Evolutionary conservation across 2,888 invertebrate genomes (phyloP), one percentile per base, ranked within the genome.

Genomic region (Magallana nippona): DNA sequence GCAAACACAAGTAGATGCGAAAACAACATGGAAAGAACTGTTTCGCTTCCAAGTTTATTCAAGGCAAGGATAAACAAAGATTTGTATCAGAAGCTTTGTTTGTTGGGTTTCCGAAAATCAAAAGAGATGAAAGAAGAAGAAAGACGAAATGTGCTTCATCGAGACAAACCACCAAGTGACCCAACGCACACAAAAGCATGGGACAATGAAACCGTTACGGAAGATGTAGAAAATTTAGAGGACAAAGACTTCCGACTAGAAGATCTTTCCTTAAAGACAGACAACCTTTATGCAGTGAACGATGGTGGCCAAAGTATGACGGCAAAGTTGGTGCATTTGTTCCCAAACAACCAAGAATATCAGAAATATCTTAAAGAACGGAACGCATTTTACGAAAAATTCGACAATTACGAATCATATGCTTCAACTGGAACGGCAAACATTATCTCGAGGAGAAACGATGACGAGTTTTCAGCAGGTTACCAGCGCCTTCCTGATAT

Each of bases 51-150:
- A 10, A 82, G 63, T 44, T 58, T 85, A 27, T 83, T 83, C 22
- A 85, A 85, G 78, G 82, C 85, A 10, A 77, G 83, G 13, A 82
- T 83, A 19, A 80, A 85, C 32, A 58, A 82, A 17, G 84, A 87
- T 19, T 81, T 84, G 1, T 86, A 86, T 55, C 82, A 85, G 32
- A 82, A 84, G 11, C 84, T 87, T 3, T 86, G 87, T 13, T 82
- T 84, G 78, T 81, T 88, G 17, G 88, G 87, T 0, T 87, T 87
- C 44, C 85, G 87, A 8, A 78, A 78, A 27, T 71, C 77, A 5
- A 80, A 58, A 0, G 55, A 55, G 22, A 44, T 32, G 79, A 57
- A 55, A 63, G 55, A 60, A 81, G 81, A 81, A 44, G 71, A 71
- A 15, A 44, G 19, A 55, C 22, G 27, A 55, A 15, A 27, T 55